Conservation (phyloP, 1,140 invertebrate species). For the Drosophila bifasciata region DNA sequence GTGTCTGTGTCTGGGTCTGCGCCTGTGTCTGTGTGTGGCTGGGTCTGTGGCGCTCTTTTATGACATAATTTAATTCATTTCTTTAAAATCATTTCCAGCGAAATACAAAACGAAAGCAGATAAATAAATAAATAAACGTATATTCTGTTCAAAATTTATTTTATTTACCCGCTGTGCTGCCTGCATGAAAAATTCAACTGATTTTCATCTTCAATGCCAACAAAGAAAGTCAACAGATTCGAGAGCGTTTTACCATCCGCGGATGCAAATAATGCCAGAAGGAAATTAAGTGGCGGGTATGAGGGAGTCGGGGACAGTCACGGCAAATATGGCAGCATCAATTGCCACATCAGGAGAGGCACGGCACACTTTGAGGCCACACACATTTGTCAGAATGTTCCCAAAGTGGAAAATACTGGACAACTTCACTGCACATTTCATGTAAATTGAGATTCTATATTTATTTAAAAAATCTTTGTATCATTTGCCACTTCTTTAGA, state of each 20-base stretch:
- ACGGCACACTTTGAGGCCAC: no score
- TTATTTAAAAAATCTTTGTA: no score
- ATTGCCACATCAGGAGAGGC: slow-evolving; percentile 2
- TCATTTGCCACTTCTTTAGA: no score
- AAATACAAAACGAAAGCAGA: slow-evolving; percentile 19
- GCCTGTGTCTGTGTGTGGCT: slow-evolving; percentile 13
- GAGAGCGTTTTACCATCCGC: slow-evolving; percentile 10
- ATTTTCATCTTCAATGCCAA: slow-evolving; percentile 48
- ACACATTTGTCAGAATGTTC: no score
- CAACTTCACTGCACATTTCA: no score
- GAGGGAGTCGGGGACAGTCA: not conserved
- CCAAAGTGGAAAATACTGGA: no score
- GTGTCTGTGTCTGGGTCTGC: not conserved
- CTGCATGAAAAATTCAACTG: slow-evolving; percentile 62
- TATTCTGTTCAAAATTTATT: slow-evolving; percentile 57
- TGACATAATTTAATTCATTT: slow-evolving; percentile 75
- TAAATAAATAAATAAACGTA: slow-evolving; percentile 35
- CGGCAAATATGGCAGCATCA: slow-evolving; percentile 26
- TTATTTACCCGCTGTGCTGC: slow-evolving; percentile 41
- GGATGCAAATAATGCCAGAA: slow-evolving; percentile 35
- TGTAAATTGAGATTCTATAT: no score
- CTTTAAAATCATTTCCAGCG: slow-evolving; percentile 58
- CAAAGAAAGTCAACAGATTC: slow-evolving; percentile 22
- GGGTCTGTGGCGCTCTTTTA: slow-evolving; percentile 49
- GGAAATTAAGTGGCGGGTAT: slow-evolving; percentile 21